Evolutionary conservation across 1,140 invertebrate genomes (phyloP), one percentile per base, ranked within the genome.

Genomic region (Eurosta solidaginis): DNA sequence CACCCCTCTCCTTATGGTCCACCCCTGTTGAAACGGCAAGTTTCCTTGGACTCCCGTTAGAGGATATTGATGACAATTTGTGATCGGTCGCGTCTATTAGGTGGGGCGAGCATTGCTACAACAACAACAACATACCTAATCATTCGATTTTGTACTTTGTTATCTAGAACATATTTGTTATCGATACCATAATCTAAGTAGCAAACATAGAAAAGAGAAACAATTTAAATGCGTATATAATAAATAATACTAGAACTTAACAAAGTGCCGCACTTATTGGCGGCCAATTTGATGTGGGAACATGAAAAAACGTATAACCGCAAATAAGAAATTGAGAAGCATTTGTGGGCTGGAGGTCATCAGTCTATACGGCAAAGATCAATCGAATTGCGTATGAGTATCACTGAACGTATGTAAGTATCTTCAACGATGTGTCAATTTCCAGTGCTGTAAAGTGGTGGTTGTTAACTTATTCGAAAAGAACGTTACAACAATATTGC

Each of bases 211-310:
- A 6, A 12, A 44, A 5, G 5, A 44, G 12, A 44, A 44, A 44
- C 5, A 44, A 44, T 44, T 44, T 12, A 44, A 44, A 44, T 10
- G 45, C n/a, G 12, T 17, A 6, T 14, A 47, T 47, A 47, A 47
- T 17, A 17, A 17, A 14, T 17, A 47, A 17, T 17, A n/a, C 45
- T 22, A 25, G 1, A 4, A 52, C 25, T 20, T 68, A 22, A 68
- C 59, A 40, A 68, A 68, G 59, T 40, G 33, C 59, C 59, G 54
- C 59, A 20, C 59, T n/a, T 40, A 68, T 20, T 81, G 84, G 84
- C 84, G 84, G 84, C 85, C 84, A 85, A 78, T 85, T 85, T 85
- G 81, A 84, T 85, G 84, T 85, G 84, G 84, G 80, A 82, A 81
- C 75, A 79, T 33, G 54, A 17, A n/a, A 68, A 63, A 68, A 40